Conservation (phyloP, 2,888 invertebrate genomes). For the Machimus atricapillus region DNA sequence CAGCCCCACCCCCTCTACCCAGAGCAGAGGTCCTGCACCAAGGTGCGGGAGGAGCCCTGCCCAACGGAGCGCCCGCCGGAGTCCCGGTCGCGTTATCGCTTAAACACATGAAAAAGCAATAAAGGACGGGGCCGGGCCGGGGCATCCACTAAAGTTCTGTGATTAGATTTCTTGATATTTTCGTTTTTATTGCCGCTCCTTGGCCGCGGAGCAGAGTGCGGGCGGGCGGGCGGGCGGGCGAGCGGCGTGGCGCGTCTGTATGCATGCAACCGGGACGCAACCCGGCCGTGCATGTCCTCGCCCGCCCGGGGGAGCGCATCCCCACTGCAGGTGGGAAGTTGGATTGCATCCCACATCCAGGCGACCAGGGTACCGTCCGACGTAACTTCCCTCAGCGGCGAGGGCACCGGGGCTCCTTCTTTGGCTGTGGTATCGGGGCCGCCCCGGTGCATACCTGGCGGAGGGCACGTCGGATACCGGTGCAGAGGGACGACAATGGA, state of each 20-base stretch:
- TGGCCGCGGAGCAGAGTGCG: background rate
- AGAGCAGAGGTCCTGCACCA: background rate
- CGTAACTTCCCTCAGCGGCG: background rate
- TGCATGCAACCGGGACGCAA: constrained; percentile 30
- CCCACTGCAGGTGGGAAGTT: background rate
- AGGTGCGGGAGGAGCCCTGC: background rate
- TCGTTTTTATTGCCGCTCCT: constrained; percentile 26
- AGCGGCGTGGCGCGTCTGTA: background rate
- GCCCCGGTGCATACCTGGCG: background rate
- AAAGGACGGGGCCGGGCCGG: background rate
- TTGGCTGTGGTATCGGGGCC: background rate
- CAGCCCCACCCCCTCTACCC: background rate
- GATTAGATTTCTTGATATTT: constrained; percentile 37
- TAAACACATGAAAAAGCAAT: constrained; percentile 32
- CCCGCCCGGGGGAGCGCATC: background rate
- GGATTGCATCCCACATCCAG: background rate
- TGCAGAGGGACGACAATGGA: constrained; percentile 15
- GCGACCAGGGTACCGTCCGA: background rate
- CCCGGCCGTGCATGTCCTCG: background rate
- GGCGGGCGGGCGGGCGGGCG: background rate
- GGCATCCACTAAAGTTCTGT: constrained; percentile 27
- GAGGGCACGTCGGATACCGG: background rate
- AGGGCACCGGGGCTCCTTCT: background rate
- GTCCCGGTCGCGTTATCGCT: constrained; percentile 16
- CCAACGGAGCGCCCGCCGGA: background rate